A percentile compares a stretch with the other conserved stretches of the same genome.
These are phyloP conservation scores for Psettodes erumei DNA, from an alignment of 2,113 vertebrate genomes.

Conservation along the genomic window DNA sequence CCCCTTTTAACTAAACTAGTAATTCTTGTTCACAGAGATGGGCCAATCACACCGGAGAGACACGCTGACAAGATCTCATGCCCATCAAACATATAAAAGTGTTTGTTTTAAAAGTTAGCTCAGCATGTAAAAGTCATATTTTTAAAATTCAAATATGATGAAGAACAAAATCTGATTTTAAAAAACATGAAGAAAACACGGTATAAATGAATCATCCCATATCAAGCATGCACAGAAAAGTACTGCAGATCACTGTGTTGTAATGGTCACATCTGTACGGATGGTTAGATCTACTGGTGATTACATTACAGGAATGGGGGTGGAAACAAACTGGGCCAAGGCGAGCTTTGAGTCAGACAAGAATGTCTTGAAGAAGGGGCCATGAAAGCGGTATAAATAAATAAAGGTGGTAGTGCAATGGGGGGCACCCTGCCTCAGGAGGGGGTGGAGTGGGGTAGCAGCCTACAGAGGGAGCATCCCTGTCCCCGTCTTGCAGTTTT, in stretches of 20 bases:
- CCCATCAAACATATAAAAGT: neutral
- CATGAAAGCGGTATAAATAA: conserved; percentile 67
- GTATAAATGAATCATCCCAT: neutral
- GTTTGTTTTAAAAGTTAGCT: neutral
- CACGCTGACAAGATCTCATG: neutral
- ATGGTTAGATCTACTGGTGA: neutral
- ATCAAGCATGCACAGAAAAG: neutral
- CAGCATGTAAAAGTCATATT: neutral
- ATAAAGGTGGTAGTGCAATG: conserved; percentile 57
- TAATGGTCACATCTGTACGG: neutral
- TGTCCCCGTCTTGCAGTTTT: conserved; percentile 44
- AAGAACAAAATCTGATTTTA: neutral
- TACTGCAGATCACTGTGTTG: neutral
- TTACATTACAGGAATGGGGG: conserved; percentile 1
- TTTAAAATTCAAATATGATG: neutral
- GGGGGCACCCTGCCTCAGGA: conserved; percentile 37
- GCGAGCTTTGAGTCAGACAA: conserved; percentile 23
- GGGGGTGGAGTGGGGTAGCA: conserved; percentile 15
- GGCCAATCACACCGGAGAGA: neutral
- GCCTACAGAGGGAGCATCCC: conserved; percentile 27
- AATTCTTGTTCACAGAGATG: conserved; percentile 43
- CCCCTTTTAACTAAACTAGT: conserved; percentile 57
- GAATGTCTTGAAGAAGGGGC: conserved; percentile 18
- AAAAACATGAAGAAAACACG: neutral
- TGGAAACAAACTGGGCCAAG: conserved; percentile 7